phyloP scores from a whole-genome alignment of 2,113 vertebrate species.

The Bufo bufo region DNA sequence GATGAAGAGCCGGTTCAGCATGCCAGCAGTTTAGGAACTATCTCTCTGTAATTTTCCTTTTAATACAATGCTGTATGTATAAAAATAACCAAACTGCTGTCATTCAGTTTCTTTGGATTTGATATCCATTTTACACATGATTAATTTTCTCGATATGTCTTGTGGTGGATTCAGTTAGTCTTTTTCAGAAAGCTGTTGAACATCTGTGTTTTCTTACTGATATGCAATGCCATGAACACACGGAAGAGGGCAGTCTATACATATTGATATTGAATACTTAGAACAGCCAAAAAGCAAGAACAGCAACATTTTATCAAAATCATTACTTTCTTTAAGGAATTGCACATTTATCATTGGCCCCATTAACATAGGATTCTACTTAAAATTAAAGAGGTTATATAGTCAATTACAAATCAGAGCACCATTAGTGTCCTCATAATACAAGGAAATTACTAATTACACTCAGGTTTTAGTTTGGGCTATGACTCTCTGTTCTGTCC shows the following conservation, averaged over 20 bases:
- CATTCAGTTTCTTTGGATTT: neutral
- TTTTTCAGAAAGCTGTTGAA: neutral
- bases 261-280: neutral
- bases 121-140: neutral
- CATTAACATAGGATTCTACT: neutral
- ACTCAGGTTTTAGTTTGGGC: no score
- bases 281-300: neutral
- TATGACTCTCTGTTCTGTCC: no score
- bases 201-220: neutral
- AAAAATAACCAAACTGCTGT: neutral
- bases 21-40: neutral
- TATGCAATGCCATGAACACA: neutral
- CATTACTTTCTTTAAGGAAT: no score
- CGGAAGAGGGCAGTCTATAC: neutral
- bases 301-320: no score
- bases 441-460: no score
- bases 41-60: neutral
- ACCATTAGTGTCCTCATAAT: no score
- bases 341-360: neutral
- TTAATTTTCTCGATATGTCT: neutral
- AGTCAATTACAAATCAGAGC: no score
- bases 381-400: no score
- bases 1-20: neutral
- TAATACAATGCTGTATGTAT: neutral
- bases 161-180: conserved; percentile 5